A percentile compares a stretch with the other conserved stretches of the same genome.
Evolutionary conservation across 2,113 vertebrate species (phyloP).

Genomic region (Clarias gariepinus): DNA sequence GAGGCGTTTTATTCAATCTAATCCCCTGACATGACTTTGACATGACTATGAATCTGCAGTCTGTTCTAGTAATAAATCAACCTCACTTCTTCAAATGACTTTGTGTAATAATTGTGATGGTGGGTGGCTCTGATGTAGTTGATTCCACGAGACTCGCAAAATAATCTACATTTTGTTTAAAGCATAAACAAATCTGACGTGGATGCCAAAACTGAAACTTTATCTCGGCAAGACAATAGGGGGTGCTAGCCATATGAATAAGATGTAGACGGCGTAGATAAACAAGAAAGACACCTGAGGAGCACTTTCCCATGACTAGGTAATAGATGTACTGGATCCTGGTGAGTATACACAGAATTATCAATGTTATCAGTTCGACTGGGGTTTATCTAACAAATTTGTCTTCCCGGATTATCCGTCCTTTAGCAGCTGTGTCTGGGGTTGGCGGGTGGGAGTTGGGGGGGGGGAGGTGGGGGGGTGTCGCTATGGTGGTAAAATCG

Average conservation of each 20-base stretch:
- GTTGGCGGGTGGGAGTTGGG: conserved; percentile 5
- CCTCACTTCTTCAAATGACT: neutral
- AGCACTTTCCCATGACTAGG: conserved; percentile 48
- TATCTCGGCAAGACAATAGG: neutral
- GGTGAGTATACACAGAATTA: conserved; percentile 12
- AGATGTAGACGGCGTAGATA: conserved; percentile 10
- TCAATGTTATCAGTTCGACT: conserved; percentile 36
- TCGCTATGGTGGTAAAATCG: conserved; percentile 26
- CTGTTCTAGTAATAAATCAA: neutral
- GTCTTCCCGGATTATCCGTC: conserved; percentile 39
- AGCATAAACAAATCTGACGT: too few relatives aligned
- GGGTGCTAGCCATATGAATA: neutral
- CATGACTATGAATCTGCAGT: neutral
- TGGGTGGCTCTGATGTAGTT: neutral
- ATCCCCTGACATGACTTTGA: neutral
- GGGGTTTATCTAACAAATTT: conserved; percentile 52
- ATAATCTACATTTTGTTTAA: neutral
- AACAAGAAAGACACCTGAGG: conserved; percentile 17
- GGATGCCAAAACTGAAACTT: neutral
- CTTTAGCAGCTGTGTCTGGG: conserved; percentile 43
- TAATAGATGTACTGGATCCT: conserved; percentile 32
- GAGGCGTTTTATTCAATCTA: neutral
- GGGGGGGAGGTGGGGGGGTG: too few relatives aligned
- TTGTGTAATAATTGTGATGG: neutral
- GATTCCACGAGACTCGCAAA: neutral